phyloP scores from a whole-genome alignment of 2,888 invertebrate genomes.

The Noctua pronuba region DNA sequence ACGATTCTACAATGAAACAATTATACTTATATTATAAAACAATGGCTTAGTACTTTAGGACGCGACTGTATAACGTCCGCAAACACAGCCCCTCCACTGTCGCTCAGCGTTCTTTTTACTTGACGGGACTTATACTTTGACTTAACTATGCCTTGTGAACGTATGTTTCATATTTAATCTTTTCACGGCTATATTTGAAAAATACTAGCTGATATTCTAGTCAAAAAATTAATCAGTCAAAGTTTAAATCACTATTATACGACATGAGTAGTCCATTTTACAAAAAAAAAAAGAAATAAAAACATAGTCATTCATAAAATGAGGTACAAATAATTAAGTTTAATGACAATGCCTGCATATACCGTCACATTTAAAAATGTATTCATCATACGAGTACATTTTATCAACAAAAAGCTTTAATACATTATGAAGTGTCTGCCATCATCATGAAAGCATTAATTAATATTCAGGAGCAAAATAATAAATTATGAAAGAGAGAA shows the following conservation, averaged over 20 bases:
- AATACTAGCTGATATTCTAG: background rate
- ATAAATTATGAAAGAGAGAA: conserved; percentile 8
- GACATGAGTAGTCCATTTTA: background rate
- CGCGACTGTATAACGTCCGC: no score
- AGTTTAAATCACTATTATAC: background rate
- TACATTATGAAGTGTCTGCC: conserved; percentile 4
- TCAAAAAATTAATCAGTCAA: background rate
- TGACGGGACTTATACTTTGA: no score
- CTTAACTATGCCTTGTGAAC: background rate
- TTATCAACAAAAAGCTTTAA: conserved; percentile 1
- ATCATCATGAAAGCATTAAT: conserved; percentile 31
- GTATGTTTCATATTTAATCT: background rate
- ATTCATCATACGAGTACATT: conserved; percentile 1
- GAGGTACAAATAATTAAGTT: background rate
- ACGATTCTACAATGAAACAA: no score
- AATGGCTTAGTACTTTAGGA: no score
- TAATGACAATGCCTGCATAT: background rate
- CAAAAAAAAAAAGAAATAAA: no score
- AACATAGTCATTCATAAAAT: background rate
- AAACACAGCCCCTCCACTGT: no score
- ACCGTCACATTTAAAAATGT: background rate
- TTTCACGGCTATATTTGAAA: background rate
- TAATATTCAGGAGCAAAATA: conserved; percentile 22
- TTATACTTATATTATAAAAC: no score
- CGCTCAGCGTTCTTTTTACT: no score